Conservation (phyloP, 2,888 invertebrate genomes). For the Diploptera punctata region DNA sequence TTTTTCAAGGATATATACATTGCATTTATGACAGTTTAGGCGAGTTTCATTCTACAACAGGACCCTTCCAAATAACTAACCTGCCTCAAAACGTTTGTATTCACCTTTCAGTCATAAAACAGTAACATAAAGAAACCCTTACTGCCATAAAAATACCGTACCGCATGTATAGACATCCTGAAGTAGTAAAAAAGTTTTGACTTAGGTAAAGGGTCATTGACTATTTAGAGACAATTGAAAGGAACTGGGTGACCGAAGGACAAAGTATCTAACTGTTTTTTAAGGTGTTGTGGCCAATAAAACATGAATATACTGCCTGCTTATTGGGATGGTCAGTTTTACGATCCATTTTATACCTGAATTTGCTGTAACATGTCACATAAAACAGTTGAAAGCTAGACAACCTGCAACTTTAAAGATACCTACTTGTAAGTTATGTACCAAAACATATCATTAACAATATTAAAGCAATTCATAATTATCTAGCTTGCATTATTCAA, state of each 20-base stretch:
- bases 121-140: slow-evolving; percentile 2
- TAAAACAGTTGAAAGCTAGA: no score
- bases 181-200: not conserved
- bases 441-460: no score
- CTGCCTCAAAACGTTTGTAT: slow-evolving; percentile 1
- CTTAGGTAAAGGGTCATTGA: slow-evolving; percentile 7
- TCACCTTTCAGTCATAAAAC: slow-evolving; percentile 22
- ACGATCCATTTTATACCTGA: not conserved
- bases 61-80: no score
- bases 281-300: not conserved
- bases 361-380: no score
- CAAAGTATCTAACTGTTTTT: not conserved
- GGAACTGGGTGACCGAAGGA: not conserved
- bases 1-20: no score
- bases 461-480: no score
- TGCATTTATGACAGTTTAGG: no score
- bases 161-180: not conserved
- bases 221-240: not conserved
- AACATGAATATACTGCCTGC: not conserved
- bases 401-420: no score
- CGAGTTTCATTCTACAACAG: no score
- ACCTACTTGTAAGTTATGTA: no score
- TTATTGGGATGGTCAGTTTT: not conserved
- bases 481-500: no score
- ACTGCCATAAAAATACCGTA: slow-evolving; percentile 19